Percentiles rank a stretch among this genome's conserved stretches.
phyloP scores from a whole-genome alignment of 1,140 invertebrate genomes.

The Lutraria rhynchaena region DNA sequence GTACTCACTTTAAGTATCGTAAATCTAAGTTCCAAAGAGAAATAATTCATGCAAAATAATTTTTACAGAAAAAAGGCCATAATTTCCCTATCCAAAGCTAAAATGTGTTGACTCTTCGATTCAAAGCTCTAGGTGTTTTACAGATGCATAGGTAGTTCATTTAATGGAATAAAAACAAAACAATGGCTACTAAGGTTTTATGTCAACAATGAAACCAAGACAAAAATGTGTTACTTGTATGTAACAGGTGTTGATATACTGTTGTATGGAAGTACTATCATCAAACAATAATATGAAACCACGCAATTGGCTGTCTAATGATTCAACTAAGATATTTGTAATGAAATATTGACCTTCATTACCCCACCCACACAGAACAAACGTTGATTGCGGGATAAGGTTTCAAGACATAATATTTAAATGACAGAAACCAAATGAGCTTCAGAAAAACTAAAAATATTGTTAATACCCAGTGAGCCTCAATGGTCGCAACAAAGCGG shows the following conservation, averaged over 20 bases:
- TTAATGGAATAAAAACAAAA: no score
- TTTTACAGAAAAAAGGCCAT: no score
- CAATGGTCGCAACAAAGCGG: conserved; percentile 23
- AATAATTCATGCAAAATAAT: no score
- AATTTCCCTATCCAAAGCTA: no score
- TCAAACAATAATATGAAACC: neutral
- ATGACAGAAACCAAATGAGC: neutral
- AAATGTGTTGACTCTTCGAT: no score
- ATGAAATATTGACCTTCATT: conserved; percentile 40
- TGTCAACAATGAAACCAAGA: neutral
- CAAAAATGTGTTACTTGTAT: neutral
- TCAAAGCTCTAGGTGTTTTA: no score
- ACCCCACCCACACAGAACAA: conserved; percentile 39
- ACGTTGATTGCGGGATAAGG: neutral
- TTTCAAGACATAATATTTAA: neutral
- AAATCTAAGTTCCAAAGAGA: no score
- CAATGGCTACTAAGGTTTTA: no score
- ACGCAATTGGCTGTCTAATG: neutral
- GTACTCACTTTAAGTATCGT: no score
- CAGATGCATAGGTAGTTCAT: no score
- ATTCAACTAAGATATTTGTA: neutral
- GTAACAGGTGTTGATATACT: neutral
- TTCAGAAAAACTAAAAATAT: neutral
- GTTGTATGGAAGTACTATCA: neutral
- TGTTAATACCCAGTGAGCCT: conserved; percentile 31